A percentile compares a stretch with the other conserved stretches of the same genome.
These are phyloP conservation scores for Rhopalosiphum padi DNA, from an alignment of 1,140 invertebrate genomes.

Conservation along the genomic window DNA sequence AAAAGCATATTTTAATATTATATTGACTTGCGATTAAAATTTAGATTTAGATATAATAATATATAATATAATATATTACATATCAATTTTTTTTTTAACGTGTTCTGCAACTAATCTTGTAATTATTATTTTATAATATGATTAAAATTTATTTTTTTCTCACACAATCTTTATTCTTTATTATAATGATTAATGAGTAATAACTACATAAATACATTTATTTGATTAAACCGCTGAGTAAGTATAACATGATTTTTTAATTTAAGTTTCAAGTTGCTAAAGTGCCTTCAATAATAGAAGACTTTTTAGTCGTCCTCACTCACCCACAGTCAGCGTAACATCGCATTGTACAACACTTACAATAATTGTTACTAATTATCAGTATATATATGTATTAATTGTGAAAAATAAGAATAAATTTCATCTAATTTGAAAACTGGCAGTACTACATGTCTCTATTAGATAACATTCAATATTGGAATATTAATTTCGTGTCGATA, in stretches of 20 bases:
- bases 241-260: not conserved
- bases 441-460: too few species aligned
- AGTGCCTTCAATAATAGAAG: not conserved
- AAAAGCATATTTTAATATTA: not conserved
- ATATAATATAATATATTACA: too few species aligned
- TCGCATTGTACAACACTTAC: not conserved
- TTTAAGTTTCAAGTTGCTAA: not conserved
- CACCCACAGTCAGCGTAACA: not conserved
- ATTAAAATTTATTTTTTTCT: not conserved
- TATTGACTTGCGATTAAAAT: not conserved
- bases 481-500: too few species aligned
- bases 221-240: not conserved
- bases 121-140: not conserved
- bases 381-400: not conserved
- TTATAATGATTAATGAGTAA: not conserved
- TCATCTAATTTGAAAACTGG: too few species aligned
- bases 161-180: not conserved
- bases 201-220: not conserved
- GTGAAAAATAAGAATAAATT: not conserved
- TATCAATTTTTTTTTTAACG: not conserved
- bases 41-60: too few species aligned
- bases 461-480: too few species aligned
- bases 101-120: not conserved
- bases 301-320: not conserved
- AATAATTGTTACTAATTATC: not conserved